Evolutionary conservation across 1,140 invertebrate species (phyloP).

Genomic region (Plutomurus gul): DNA sequence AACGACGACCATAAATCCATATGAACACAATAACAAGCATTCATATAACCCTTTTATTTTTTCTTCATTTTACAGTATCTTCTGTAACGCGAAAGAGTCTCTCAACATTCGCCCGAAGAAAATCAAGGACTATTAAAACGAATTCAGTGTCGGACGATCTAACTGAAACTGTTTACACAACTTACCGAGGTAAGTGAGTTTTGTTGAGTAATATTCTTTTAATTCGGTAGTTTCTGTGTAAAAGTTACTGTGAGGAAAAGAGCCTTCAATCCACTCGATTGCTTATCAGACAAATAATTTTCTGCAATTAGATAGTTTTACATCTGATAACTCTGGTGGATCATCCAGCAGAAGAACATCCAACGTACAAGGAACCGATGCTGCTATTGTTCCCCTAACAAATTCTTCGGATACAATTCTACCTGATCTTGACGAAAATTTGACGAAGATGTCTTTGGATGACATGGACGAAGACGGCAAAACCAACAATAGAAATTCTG

Average conservation of each 20-base stretch:
- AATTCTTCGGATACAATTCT: background rate
- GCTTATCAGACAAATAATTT: background rate
- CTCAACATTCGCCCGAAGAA: background rate
- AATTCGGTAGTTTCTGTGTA: background rate
- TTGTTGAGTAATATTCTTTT: background rate
- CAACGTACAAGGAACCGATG: background rate
- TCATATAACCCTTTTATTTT: background rate
- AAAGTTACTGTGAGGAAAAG: background rate
- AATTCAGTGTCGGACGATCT: background rate
- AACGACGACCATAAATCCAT: no score
- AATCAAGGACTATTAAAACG: background rate
- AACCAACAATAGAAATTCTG: background rate
- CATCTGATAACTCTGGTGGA: background rate
- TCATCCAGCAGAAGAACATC: background rate
- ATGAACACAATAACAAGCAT: no score
- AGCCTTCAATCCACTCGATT: background rate
- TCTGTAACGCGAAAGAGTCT: background rate
- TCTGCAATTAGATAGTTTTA: background rate
- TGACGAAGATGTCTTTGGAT: background rate
- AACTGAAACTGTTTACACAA: background rate
- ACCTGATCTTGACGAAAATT: background rate
- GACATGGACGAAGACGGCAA: background rate
- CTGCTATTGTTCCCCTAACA: background rate
- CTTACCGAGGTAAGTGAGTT: background rate
- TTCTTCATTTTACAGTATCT: background rate